Percentiles rank a stretch among this genome's conserved stretches.
These are phyloP conservation scores for Subacronicta megacephala DNA, from an alignment of 2,888 invertebrate species.

Conservation along the genomic window DNA sequence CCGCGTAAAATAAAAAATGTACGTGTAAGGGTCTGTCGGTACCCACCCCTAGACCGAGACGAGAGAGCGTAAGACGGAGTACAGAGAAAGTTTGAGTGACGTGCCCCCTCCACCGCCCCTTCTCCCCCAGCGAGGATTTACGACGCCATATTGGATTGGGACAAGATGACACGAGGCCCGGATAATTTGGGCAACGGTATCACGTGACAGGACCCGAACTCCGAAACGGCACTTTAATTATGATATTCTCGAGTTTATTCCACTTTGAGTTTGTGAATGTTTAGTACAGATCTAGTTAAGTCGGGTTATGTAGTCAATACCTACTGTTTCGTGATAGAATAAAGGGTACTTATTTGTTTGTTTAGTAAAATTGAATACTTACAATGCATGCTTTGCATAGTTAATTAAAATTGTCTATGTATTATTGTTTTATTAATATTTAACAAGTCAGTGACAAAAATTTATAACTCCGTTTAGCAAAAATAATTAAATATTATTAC, in stretches of 20 bases:
- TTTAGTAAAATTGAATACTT: too few species aligned
- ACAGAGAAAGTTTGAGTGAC: constrained; percentile 90
- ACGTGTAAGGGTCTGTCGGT: constrained; percentile 74
- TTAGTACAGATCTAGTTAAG: constrained; percentile 50
- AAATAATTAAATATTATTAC: constrained; percentile 50
- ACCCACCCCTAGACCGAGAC: constrained; percentile 81
- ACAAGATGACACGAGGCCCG: constrained; percentile 89
- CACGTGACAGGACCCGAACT: constrained; percentile 85
- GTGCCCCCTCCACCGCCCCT: constrained; percentile 81
- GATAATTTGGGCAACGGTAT: constrained; percentile 90
- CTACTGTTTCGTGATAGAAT: constrained; percentile 25
- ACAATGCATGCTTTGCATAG: not conserved
- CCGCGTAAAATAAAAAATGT: constrained; percentile 67
- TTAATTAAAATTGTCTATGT: not conserved
- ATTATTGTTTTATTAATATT: too few species aligned
- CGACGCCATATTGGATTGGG: constrained; percentile 90
- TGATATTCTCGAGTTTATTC: constrained; percentile 82
- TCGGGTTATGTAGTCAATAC: constrained; percentile 49
- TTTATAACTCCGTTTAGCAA: constrained; percentile 19
- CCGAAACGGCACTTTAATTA: constrained; percentile 88
- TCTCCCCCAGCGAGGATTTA: constrained; percentile 84
- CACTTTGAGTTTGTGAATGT: constrained; percentile 51
- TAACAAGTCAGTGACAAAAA: constrained; percentile 12
- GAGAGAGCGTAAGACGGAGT: constrained; percentile 87
- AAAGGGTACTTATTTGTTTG: not conserved